Conservation (phyloP, 2,888 invertebrate genomes). For the Sarcophaga subvicina region DNA sequence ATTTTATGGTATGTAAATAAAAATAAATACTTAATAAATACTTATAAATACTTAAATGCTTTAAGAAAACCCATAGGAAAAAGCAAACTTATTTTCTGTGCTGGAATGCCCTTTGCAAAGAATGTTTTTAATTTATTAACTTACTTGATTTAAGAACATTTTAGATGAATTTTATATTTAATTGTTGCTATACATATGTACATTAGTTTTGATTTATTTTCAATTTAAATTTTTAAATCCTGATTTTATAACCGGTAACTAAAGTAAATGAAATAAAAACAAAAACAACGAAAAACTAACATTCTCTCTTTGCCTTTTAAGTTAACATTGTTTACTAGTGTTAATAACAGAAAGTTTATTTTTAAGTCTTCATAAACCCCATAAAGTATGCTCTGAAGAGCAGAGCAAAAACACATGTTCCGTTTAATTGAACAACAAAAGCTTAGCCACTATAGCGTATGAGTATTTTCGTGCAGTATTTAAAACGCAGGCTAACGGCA, state of each 20-base stretch:
- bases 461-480: conserved; percentile 43
- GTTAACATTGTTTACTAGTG: neutral
- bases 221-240: too few species aligned
- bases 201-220: too few species aligned
- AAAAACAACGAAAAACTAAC: neutral
- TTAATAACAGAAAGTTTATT: conserved; percentile 16
- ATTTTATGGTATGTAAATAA: too few species aligned
- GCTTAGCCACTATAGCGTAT: conserved; percentile 49
- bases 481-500: conserved; percentile 40
- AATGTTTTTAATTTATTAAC: too few species aligned
- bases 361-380: neutral
- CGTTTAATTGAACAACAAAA: conserved; percentile 12
- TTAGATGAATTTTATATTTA: too few species aligned
- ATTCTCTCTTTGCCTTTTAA: neutral
- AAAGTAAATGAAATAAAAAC: neutral
- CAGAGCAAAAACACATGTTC: conserved; percentile 38
- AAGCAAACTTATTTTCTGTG: too few species aligned
- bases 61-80: too few species aligned
- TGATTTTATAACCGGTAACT: too few species aligned
- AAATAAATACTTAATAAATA: neutral
- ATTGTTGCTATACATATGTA: too few species aligned
- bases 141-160: too few species aligned
- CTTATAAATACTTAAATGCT: too few species aligned
- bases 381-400: conserved; percentile 33
- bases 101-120: too few species aligned